phyloP scores from a whole-genome alignment of 1,140 invertebrate genomes.

The Ceratosolen solmsi region DNA sequence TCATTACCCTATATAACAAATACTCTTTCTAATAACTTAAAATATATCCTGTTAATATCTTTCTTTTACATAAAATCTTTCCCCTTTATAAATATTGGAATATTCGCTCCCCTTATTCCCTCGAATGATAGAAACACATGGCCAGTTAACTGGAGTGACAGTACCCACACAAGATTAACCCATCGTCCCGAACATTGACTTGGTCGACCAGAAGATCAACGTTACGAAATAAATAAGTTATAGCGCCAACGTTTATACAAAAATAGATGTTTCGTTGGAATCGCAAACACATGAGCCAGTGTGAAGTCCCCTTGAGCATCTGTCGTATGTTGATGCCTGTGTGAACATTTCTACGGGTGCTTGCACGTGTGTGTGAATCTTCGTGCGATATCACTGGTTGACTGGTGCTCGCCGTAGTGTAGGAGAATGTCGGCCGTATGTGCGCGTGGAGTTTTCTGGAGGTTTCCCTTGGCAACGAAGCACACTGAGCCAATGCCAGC shows the following conservation, averaged over 20 bases:
- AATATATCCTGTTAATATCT: neutral
- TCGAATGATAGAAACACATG: neutral
- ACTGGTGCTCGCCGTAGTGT: neutral
- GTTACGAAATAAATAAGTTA: neutral
- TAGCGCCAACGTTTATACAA: neutral
- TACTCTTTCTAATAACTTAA: neutral
- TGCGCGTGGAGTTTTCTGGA: conserved; percentile 72
- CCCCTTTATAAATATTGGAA: no score
- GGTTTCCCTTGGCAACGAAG: conserved; percentile 73
- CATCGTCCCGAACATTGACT: neutral
- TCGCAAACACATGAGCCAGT: neutral
- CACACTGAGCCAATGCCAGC: neutral
- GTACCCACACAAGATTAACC: neutral
- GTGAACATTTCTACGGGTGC: conserved; percentile 26
- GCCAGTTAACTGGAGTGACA: neutral
- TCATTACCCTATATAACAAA: neutral
- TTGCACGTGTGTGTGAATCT: conserved; percentile 56
- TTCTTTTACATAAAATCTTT: neutral
- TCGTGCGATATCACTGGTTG: conserved; percentile 25
- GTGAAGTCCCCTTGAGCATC: conserved; percentile 18
- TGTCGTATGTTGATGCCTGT: conserved; percentile 48
- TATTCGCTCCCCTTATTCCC: no score
- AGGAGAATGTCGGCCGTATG: conserved; percentile 52
- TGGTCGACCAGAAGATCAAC: neutral
- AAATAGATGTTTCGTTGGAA: neutral